phyloP scores from a whole-genome alignment of 2,113 vertebrate species.

The Hippocampus abdominalis region DNA sequence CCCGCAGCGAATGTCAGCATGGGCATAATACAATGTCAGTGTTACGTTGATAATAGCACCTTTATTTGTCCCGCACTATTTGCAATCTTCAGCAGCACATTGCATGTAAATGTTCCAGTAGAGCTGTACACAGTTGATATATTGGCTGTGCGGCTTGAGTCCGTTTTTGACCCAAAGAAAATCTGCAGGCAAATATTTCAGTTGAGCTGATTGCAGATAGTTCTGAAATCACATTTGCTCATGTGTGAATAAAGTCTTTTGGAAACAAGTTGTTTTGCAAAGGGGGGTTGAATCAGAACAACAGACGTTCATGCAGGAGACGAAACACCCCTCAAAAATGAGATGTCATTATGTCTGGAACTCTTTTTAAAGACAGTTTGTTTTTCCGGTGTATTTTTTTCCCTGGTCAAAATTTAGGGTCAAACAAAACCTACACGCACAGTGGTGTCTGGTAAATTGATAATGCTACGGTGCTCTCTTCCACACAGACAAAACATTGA shows the following conservation, averaged over 20 bases:
- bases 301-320: background rate
- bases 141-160: too few species aligned
- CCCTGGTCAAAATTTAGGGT: background rate
- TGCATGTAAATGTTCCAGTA: too few species aligned
- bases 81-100: too few species aligned
- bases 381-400: constrained; percentile 23
- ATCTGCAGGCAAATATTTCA: constrained; percentile 1
- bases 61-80: too few species aligned
- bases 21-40: constrained; percentile 11
- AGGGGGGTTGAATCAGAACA: background rate
- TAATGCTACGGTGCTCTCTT: too few species aligned
- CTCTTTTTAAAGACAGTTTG: background rate
- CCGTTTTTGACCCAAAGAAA: constrained; percentile 10
- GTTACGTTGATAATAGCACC: constrained; percentile 1
- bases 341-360: background rate
- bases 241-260: constrained; percentile 7
- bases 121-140: too few species aligned
- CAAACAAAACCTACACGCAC: too few species aligned
- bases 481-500: too few species aligned
- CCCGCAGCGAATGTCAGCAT: constrained; percentile 36
- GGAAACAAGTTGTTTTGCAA: constrained; percentile 3
- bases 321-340: background rate
- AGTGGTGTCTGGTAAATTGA: too few species aligned
- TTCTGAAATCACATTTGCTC: background rate
- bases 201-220: background rate